Evolutionary conservation across 2,888 invertebrate species (phyloP).

Genomic region (Xiphydria camelus): DNA sequence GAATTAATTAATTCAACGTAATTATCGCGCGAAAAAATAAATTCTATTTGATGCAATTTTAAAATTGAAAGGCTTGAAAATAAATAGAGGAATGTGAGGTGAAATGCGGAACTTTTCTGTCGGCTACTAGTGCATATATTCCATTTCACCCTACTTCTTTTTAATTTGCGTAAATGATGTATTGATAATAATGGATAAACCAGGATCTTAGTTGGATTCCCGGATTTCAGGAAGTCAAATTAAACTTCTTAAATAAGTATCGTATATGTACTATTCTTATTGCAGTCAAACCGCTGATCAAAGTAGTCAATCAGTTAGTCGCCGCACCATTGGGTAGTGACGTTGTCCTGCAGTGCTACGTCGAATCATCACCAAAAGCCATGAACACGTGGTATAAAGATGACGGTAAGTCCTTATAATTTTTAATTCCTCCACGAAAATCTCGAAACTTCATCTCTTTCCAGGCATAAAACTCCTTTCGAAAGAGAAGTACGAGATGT

Average conservation of each 20-base stretch:
- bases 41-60: too few relatives aligned
- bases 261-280: slow-evolving; percentile 27
- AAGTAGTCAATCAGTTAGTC: slow-evolving; percentile 80
- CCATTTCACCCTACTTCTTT: too few relatives aligned
- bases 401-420: slow-evolving; percentile 62
- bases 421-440: neutral
- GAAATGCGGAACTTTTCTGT: too few relatives aligned
- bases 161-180: too few relatives aligned
- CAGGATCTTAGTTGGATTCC: neutral
- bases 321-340: slow-evolving; percentile 79
- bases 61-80: too few relatives aligned
- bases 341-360: slow-evolving; percentile 79
- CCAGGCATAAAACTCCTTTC: slow-evolving; percentile 74
- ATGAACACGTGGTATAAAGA: slow-evolving; percentile 84
- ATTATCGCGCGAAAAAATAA: too few relatives aligned
- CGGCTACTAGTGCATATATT: too few relatives aligned
- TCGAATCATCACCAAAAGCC: slow-evolving; percentile 82
- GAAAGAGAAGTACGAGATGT: slow-evolving; percentile 73
- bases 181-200: neutral
- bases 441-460: slow-evolving; percentile 18
- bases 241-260: slow-evolving; percentile 1
- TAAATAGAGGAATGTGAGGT: too few relatives aligned
- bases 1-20: too few relatives aligned
- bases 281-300: slow-evolving; percentile 80
- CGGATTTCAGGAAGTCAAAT: too few relatives aligned